phyloP scores from a whole-genome alignment of 2,113 vertebrate genomes.

The Tursiops truncatus region DNA sequence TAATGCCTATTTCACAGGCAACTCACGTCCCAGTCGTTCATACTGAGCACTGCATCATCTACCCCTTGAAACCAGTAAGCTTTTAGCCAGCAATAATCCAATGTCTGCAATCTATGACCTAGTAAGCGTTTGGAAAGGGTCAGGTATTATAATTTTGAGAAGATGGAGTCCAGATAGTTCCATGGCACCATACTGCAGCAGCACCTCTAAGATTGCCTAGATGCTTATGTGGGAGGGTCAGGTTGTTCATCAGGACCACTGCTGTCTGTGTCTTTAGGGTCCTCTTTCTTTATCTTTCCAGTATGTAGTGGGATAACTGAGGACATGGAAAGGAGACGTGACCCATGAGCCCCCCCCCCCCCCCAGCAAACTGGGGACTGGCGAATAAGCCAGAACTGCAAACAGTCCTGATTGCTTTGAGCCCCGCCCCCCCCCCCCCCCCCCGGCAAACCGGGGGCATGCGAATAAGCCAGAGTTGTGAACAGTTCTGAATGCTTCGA shows the following conservation, averaged over 20 bases:
- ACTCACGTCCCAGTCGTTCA: accelerated
- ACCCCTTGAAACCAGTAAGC: background rate
- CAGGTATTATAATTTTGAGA: background rate
- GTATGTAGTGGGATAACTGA: no score
- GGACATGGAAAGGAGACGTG: no score
- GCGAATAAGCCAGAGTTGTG: no score
- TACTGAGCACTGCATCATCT: background rate
- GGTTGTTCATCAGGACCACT: accelerated
- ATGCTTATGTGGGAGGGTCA: background rate
- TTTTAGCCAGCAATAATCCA: background rate
- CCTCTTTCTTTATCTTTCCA: background rate
- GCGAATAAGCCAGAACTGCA: no score
- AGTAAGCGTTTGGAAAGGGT: background rate
- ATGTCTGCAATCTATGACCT: background rate
- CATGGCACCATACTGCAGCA: background rate
- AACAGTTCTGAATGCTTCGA: no score
- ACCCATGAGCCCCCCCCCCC: no score
- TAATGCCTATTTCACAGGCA: background rate
- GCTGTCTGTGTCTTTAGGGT: background rate
- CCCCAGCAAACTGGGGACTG: no score
- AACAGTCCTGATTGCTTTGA: no score
- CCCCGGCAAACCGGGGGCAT: no score
- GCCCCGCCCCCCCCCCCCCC: no score
- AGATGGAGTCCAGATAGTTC: background rate
- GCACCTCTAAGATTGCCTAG: background rate